Evolutionary conservation across 2,797 vertebrate species (phyloP).

Genomic region (Anomalospiza imberbis): DNA sequence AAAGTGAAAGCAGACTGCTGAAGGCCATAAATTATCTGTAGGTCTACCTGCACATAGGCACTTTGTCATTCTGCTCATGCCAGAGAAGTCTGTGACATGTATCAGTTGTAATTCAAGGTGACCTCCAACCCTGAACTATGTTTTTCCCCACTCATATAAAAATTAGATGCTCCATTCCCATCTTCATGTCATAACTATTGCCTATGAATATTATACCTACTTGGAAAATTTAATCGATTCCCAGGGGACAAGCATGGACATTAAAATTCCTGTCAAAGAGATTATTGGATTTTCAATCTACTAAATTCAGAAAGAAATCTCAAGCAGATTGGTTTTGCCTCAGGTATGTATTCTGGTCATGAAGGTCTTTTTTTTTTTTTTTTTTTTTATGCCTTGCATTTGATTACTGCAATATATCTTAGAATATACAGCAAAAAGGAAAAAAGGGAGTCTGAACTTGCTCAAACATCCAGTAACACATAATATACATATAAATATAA

Average conservation of each 20-base stretch:
- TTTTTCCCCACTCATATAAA: neutral
- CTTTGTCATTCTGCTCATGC: neutral
- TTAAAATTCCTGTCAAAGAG: conserved; percentile 9
- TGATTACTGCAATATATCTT: neutral
- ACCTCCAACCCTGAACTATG: neutral
- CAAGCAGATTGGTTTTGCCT: neutral
- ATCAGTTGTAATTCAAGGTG: conserved; percentile 15
- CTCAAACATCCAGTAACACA: neutral
- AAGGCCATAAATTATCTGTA: neutral
- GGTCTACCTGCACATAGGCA: neutral
- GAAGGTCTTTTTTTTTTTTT: neutral
- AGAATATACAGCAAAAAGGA: neutral
- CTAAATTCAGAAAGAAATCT: neutral
- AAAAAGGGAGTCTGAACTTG: neutral
- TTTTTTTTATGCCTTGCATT: neutral
- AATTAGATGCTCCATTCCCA: neutral
- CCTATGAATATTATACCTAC: neutral
- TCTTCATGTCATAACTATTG: neutral
- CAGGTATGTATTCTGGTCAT: neutral
- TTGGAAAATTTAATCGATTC: conserved; percentile 23
- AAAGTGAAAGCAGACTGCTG: neutral
- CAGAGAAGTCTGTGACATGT: neutral
- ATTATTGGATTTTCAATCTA: conserved; percentile 36
- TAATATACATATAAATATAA: neutral
- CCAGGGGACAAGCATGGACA: neutral